Percentiles rank a stretch among this genome's conserved stretches.
phyloP scores from a whole-genome alignment of 1,140 invertebrate species.

The Dinoponera quadriceps region DNA sequence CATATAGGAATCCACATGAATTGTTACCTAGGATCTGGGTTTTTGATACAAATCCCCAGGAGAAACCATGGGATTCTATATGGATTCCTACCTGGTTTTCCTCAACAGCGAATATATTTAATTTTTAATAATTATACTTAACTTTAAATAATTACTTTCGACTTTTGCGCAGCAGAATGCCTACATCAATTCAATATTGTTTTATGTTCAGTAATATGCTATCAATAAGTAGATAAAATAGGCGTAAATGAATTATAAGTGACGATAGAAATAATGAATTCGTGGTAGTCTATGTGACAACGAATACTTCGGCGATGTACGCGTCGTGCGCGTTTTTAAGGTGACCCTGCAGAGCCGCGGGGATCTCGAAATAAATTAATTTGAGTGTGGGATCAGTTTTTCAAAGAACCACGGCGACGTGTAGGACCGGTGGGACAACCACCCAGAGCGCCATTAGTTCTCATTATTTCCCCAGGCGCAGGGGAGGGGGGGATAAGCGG shows the following conservation, averaged over 20 bases:
- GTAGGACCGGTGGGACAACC: slow-evolving; percentile 56
- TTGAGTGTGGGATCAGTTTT: slow-evolving; percentile 56
- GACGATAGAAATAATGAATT: background rate
- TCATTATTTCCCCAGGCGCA: slow-evolving; percentile 57
- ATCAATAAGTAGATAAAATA: background rate
- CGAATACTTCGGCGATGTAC: background rate
- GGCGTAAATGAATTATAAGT: background rate
- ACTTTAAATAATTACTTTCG: too few relatives aligned
- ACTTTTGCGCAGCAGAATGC: too few relatives aligned
- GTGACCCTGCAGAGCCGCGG: background rate
- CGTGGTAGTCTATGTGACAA: background rate
- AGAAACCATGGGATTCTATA: too few relatives aligned
- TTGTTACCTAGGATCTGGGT: too few relatives aligned
- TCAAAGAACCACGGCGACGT: slow-evolving; percentile 53
- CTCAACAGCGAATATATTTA: too few relatives aligned
- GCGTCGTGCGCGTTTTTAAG: slow-evolving; percentile 28
- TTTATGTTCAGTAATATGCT: too few relatives aligned
- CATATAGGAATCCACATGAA: too few relatives aligned
- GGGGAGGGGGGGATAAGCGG: slow-evolving; percentile 56
- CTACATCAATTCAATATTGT: too few relatives aligned
- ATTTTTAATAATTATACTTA: too few relatives aligned
- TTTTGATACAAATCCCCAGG: too few relatives aligned
- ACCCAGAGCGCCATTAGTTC: slow-evolving; percentile 53
- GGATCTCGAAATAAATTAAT: slow-evolving; percentile 58
- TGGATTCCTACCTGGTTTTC: too few relatives aligned